phyloP scores from a whole-genome alignment of 1,140 invertebrate species.

The Drosophila aff. region DNA sequence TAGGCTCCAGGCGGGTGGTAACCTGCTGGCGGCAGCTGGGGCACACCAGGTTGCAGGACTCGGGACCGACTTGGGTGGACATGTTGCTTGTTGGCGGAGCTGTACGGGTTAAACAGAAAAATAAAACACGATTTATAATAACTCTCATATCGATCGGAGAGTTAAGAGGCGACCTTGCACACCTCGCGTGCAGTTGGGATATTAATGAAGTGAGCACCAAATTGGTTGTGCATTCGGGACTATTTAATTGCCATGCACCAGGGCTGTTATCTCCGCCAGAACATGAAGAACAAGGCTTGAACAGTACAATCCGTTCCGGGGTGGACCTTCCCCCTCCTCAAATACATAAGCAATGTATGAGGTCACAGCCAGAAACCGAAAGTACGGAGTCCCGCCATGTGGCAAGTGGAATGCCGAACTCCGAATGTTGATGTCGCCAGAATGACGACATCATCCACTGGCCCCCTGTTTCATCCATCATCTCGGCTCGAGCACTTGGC shows the following conservation, averaged over 20 bases:
- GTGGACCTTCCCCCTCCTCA: neutral
- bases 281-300: neutral
- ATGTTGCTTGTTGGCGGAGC: slow-evolving; percentile 18
- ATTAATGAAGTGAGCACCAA: slow-evolving; percentile 18
- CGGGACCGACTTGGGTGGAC: slow-evolving; percentile 84
- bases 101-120: neutral
- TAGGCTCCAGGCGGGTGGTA: slow-evolving; percentile 85
- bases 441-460: too few relatives aligned
- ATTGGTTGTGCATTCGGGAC: slow-evolving; percentile 4
- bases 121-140: slow-evolving; percentile 12
- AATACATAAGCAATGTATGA: neutral
- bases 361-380: slow-evolving; percentile 9
- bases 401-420: neutral
- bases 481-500: neutral
- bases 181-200: slow-evolving; percentile 25
- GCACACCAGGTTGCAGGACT: slow-evolving; percentile 85
- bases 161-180: slow-evolving; percentile 20
- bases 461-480: neutral
- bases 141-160: slow-evolving; percentile 19
- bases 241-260: slow-evolving; percentile 24
- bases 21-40: slow-evolving; percentile 86
- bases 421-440: slow-evolving; percentile 14
- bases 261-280: slow-evolving; percentile 7
- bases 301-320: neutral
- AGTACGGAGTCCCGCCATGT: slow-evolving; percentile 3